Evolutionary conservation across 2,888 invertebrate genomes (phyloP).

Genomic region (Trisateles emortualis): DNA sequence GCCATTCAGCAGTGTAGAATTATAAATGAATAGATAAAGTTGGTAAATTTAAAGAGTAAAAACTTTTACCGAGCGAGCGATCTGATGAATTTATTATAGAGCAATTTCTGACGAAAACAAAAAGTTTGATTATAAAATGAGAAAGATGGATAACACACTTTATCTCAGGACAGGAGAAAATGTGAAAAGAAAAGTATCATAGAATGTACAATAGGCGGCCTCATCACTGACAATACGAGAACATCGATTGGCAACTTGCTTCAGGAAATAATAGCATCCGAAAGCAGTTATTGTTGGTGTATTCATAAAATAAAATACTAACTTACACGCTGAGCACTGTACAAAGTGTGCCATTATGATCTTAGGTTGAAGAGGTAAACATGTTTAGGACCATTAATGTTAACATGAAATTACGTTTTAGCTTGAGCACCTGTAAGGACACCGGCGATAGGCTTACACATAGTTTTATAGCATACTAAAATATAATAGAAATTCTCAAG

Average conservation of each 20-base stretch:
- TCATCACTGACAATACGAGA: too few species aligned
- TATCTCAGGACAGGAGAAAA: too few species aligned
- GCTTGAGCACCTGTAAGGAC: conserved; percentile 17
- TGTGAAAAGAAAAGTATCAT: too few species aligned
- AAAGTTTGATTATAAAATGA: not conserved
- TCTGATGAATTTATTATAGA: conserved; percentile 6
- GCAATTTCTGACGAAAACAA: not conserved
- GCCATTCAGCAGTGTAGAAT: conserved; percentile 55
- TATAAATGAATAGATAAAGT: conserved; percentile 52
- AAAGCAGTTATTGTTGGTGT: too few species aligned
- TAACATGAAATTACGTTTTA: conserved; percentile 21
- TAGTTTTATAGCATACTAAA: conserved; percentile 36
- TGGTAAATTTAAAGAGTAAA: conserved; percentile 36
- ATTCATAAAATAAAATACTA: too few species aligned
- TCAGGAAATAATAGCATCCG: too few species aligned
- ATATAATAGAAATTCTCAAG: conserved; percentile 21
- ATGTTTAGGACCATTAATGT: conserved; percentile 29
- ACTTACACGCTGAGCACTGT: too few species aligned
- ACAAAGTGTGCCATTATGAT: not conserved
- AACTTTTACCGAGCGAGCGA: conserved; percentile 27
- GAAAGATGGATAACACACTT: not conserved
- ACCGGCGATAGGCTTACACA: conserved; percentile 21
- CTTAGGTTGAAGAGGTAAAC: conserved; percentile 8
- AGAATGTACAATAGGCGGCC: too few species aligned
- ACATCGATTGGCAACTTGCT: too few species aligned